Percentiles rank a stretch among this genome's conserved stretches.
phyloP scores from a whole-genome alignment of 1,140 invertebrate species.

The Armadillidium nasatum region DNA sequence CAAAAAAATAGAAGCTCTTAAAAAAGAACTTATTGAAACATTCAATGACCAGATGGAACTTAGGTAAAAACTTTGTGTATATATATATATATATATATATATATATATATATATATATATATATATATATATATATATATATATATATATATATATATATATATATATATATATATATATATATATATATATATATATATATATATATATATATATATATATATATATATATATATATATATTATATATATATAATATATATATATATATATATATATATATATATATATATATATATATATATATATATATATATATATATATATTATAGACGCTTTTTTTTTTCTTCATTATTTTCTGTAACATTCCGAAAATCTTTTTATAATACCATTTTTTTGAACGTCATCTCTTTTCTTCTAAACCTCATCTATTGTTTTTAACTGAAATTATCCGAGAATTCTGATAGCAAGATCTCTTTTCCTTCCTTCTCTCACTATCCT shows the following conservation, averaged over 20 bases:
- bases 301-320: too few species aligned
- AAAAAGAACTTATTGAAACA: constrained; percentile 73
- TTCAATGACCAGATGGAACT: constrained; percentile 89
- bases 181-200: constrained; percentile 6
- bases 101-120: background rate
- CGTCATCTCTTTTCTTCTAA: too few species aligned
- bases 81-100: constrained; percentile 1
- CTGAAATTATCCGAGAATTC: too few species aligned
- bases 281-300: constrained; percentile 11
- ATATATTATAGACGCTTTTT: too few species aligned
- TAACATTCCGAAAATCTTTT: too few species aligned
- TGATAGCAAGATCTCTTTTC: too few species aligned
- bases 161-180: background rate
- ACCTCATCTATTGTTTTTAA: too few species aligned
- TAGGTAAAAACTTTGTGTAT: constrained; percentile 51
- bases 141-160: background rate
- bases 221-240: background rate
- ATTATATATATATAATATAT: background rate
- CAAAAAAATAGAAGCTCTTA: constrained; percentile 43
- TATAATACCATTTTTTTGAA: too few species aligned
- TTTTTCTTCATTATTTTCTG: too few species aligned
- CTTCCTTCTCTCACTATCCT: too few species aligned
- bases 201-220: constrained; percentile 14
- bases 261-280: constrained; percentile 8
- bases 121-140: background rate